Base-by-base conservation (phyloP, 2,797 vertebrate genomes). In the Pipistrellus pipistrellus region DNA sequence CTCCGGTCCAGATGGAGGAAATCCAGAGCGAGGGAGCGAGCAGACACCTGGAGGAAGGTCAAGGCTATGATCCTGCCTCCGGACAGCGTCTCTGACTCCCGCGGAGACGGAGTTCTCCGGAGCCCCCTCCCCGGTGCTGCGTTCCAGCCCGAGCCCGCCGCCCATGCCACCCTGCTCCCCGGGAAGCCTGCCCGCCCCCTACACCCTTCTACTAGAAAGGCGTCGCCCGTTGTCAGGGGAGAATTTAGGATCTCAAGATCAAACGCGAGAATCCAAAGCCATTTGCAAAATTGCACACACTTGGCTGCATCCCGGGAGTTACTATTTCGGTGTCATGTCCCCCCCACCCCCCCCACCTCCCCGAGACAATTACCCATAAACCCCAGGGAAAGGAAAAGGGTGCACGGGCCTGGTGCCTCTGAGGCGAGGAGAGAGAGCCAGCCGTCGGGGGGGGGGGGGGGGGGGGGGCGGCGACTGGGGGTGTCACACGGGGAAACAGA, bases 41-140 rank as follows among this genome's bases (percentile, higher is more conserved):
- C n/a, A 20, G 23, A 11, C 1, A 6, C 30, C 2, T 7, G 55
- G 17, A 23, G 0, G 57, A 57, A 0, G 6, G 23, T 1, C 3
- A 0, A 55, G 66, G 73, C 17, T 12, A 41, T 1, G 6, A 41
- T 41, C 38, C 38, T 7, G 32, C 0, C 59, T 4, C 35, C 27
- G 15, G 57, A 18, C 10, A 0, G 53, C 0, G 4, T 23, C 30
- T n/a, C 44, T 0, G 30, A 25, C 18, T 41, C 14, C 3, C 0
- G 20, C 0, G 12, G 18, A 44, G 20, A n/a, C 2, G 14, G 76
- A 17, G 25, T 12, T 35, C 44, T 20, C 57, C 3, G 46, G 4
- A 48, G 18, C 35, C 68, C 23, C 23, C n/a, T n/a, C 55, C 21
- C 53, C 5, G 27, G 27, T 1, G 9, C 41, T 66, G 32, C 7